Conservation (phyloP, 2,888 invertebrate species). For the Conistra vaccinii region DNA sequence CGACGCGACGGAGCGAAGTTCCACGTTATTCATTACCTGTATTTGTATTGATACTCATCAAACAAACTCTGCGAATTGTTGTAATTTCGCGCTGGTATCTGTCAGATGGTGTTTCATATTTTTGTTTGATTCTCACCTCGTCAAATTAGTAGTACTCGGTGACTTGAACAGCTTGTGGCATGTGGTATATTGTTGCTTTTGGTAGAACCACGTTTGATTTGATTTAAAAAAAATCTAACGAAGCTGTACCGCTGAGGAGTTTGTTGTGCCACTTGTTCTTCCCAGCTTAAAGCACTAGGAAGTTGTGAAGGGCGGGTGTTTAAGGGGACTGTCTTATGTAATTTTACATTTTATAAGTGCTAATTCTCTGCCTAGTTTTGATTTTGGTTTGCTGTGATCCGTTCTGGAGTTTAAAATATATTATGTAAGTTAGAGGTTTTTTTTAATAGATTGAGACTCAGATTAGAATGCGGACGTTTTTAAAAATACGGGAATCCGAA, state of each 20-base stretch:
- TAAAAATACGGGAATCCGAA: neutral
- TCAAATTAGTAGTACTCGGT: neutral
- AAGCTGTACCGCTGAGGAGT: no score
- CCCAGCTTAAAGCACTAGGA: no score
- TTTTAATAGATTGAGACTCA: no score
- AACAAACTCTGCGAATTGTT: neutral
- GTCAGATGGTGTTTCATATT: neutral
- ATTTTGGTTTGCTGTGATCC: no score
- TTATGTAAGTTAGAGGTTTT: neutral
- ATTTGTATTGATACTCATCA: slow-evolving; percentile 22
- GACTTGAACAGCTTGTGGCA: neutral
- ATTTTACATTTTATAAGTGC: no score
- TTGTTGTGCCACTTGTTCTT: no score
- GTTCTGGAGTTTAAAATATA: neutral
- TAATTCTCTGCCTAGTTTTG: no score
- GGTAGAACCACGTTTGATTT: neutral
- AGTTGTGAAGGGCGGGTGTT: no score
- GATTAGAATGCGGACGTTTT: neutral
- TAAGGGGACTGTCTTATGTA: no score
- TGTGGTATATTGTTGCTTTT: neutral
- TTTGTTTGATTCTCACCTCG: neutral
- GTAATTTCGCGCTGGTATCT: neutral
- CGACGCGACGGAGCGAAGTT: neutral
- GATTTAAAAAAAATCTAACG: no score
- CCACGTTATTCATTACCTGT: slow-evolving; percentile 37